A percentile compares a stretch with the other conserved stretches of the same genome.
These are phyloP conservation scores for Neopipo cinnamomea DNA, from an alignment of 2,113 vertebrate species.

Conservation along the genomic window DNA sequence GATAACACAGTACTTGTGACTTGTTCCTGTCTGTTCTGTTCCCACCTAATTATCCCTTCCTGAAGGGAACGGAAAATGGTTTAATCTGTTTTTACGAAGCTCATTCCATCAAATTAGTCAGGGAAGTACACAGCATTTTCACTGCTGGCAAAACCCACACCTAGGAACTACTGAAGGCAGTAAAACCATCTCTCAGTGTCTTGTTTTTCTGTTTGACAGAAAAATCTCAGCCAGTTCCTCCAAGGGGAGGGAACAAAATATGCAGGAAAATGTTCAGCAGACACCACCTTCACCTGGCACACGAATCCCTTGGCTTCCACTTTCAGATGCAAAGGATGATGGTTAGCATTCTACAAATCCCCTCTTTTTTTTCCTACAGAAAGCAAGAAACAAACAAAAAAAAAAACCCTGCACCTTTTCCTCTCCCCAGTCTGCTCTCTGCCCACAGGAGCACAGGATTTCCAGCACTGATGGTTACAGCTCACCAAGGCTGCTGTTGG, in stretches of 20 bases:
- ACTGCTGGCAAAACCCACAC: neutral
- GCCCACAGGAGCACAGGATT: neutral
- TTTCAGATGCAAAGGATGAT: neutral
- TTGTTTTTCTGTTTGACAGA: neutral
- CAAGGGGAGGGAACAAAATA: neutral
- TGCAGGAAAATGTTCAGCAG: neutral
- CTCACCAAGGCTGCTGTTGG: neutral
- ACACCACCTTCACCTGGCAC: neutral
- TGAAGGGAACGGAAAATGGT: neutral
- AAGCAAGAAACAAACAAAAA: neutral
- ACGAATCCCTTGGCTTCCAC: neutral
- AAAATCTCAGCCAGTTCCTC: neutral
- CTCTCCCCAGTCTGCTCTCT: neutral
- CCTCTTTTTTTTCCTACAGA: neutral
- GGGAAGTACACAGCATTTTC: neutral
- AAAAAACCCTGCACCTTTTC: neutral
- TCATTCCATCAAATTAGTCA: conserved; percentile 15
- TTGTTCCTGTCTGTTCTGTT: conserved; percentile 13
- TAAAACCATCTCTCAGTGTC: neutral
- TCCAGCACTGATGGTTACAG: neutral
- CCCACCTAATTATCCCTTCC: conserved; percentile 44
- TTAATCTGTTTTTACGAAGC: neutral
- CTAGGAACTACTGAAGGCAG: neutral
- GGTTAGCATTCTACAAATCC: neutral
- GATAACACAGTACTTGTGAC: neutral